phyloP scores from a whole-genome alignment of 2,113 vertebrate genomes.

The Hylia prasina region DNA sequence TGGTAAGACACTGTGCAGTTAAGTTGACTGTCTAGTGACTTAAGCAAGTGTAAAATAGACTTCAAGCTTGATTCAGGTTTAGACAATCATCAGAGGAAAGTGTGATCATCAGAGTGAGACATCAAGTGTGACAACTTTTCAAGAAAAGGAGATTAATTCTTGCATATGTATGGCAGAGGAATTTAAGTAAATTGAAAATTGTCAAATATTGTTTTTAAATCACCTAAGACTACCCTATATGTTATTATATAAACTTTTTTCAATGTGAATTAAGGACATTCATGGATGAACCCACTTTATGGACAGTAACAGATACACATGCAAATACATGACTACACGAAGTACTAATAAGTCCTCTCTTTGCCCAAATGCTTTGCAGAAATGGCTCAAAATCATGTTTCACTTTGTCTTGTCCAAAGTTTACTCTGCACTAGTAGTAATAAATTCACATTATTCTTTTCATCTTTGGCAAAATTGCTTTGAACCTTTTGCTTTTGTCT shows the following conservation, averaged over 20 bases:
- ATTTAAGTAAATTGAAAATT: not conserved
- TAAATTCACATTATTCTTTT: not conserved
- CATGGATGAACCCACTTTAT: not conserved
- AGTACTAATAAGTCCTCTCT: not conserved
- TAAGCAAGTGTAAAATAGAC: not conserved
- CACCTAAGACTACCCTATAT: not conserved
- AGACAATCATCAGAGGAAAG: not conserved
- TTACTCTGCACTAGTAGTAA: not conserved
- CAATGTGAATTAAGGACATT: not conserved
- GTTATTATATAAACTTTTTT: not conserved
- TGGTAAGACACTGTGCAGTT: not conserved
- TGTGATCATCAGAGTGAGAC: not conserved
- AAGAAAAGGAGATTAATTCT: not conserved
- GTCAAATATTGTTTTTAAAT: not conserved
- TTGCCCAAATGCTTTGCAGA: not conserved
- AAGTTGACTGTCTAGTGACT: not conserved
- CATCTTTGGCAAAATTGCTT: not conserved
- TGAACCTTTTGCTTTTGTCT: not conserved
- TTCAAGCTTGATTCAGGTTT: not conserved
- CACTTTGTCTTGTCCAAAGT: not conserved
- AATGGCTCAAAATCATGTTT: not conserved
- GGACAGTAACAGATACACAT: not conserved
- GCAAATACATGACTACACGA: not conserved
- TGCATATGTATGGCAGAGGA: not conserved
- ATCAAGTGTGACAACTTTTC: not conserved